These are phyloP conservation scores for Chiroxiphia lanceolata DNA, from an alignment of 2,797 vertebrate genomes.

Conservation along the genomic window DNA sequence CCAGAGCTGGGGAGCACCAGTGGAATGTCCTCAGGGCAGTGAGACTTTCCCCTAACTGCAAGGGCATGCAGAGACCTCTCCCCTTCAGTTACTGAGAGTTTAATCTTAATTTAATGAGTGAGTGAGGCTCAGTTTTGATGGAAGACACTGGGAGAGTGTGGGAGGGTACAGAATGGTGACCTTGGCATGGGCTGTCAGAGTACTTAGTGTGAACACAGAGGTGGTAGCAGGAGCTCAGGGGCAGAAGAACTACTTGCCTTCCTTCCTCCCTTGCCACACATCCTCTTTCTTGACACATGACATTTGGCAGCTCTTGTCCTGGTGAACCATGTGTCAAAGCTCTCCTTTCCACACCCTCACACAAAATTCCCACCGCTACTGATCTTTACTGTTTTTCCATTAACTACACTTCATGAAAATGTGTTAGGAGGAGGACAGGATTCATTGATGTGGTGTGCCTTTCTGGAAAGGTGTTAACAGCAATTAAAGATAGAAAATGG, in stretches of 20 bases:
- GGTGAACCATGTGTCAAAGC: neutral
- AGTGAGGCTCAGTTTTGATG: neutral
- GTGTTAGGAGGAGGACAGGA: neutral
- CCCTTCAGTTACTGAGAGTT: neutral
- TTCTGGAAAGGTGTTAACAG: neutral
- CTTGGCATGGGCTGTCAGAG: neutral
- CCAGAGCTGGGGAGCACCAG: neutral
- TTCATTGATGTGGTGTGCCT: rapidly evolving
- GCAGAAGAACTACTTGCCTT: neutral
- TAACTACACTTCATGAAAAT: neutral
- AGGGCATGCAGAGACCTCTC: neutral
- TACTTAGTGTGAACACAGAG: neutral
- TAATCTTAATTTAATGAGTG: neutral
- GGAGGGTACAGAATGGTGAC: neutral
- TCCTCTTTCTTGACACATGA: neutral
- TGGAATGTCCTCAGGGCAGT: neutral
- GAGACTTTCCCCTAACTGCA: neutral
- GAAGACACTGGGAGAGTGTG: neutral
- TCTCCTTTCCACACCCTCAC: neutral
- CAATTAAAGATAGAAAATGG: neutral
- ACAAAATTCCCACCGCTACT: neutral
- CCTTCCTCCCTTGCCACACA: rapidly evolving
- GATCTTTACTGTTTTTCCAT: neutral
- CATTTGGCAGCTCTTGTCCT: neutral
- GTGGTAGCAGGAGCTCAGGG: neutral